Conservation (phyloP, 2,113 vertebrate genomes). For the Butastur rufipennis region DNA sequence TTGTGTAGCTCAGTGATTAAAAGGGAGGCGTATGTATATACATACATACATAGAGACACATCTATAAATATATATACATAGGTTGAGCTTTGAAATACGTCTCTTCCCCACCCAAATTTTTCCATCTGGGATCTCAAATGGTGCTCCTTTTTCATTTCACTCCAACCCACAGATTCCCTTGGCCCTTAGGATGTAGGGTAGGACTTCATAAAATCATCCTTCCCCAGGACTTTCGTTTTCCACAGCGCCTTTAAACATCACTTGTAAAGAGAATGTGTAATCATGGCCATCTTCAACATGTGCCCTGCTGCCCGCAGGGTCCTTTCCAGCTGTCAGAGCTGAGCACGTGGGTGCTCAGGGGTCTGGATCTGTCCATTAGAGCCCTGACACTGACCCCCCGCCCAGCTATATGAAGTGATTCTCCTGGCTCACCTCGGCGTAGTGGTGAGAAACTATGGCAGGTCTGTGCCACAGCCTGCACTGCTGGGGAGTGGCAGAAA, state of each 20-base stretch:
- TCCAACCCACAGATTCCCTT: neutral
- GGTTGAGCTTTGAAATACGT: neutral
- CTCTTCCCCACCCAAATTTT: neutral
- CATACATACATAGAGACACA: neutral
- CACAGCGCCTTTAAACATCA: neutral
- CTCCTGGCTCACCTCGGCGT: neutral
- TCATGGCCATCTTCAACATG: neutral
- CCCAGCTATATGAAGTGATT: neutral
- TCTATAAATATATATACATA: neutral
- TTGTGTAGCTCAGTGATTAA: neutral
- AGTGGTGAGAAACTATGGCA: neutral
- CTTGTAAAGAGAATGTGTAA: neutral
- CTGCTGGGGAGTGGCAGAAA: neutral
- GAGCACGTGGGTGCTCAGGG: neutral
- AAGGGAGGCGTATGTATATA: neutral
- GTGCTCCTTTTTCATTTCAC: neutral
- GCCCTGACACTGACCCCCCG: neutral
- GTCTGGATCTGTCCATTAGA: neutral
- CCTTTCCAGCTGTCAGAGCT: neutral
- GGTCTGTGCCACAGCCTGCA: neutral
- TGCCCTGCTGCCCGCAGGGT: neutral
- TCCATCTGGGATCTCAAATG: neutral
- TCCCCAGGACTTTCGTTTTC: neutral
- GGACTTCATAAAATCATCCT: neutral
- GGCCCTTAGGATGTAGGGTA: neutral